Conservation (phyloP, 2,888 invertebrate genomes). For the Troglohyphantes excavatus region DNA sequence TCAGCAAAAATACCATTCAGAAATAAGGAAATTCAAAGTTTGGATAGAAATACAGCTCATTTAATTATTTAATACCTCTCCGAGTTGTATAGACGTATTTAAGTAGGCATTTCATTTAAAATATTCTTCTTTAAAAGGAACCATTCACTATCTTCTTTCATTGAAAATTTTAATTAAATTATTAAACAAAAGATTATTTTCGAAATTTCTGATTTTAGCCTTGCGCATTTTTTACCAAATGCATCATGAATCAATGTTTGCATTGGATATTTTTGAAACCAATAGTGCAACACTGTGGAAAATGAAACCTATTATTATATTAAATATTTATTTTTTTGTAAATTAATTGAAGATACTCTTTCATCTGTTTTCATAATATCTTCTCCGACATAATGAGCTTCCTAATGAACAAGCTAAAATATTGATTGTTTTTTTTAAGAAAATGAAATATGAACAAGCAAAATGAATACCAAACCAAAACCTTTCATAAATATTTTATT, state of each 20-base stretch:
- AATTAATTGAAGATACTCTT: neutral
- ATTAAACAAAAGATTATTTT: neutral
- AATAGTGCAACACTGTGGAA: neutral
- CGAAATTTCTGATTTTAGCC: neutral
- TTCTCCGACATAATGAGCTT: neutral
- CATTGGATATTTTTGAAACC: neutral
- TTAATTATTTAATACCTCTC: neutral
- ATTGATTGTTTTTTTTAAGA: neutral
- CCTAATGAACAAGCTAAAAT: neutral
- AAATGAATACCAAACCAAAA: too few relatives aligned
- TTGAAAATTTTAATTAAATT: neutral
- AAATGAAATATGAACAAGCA: neutral
- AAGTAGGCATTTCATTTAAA: slow-evolving; percentile 1
- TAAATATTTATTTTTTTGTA: neutral
- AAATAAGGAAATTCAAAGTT: neutral
- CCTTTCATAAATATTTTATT: too few relatives aligned
- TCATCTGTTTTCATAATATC: neutral
- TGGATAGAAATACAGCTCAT: neutral
- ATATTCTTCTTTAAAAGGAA: neutral
- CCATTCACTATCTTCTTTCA: neutral
- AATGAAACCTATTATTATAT: neutral
- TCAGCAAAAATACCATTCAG: neutral
- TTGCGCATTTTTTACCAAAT: neutral
- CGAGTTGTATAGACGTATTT: neutral
- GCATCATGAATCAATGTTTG: neutral